These are phyloP conservation scores for Cathartes aura DNA, from an alignment of 2,113 vertebrate genomes.

Conservation along the genomic window DNA sequence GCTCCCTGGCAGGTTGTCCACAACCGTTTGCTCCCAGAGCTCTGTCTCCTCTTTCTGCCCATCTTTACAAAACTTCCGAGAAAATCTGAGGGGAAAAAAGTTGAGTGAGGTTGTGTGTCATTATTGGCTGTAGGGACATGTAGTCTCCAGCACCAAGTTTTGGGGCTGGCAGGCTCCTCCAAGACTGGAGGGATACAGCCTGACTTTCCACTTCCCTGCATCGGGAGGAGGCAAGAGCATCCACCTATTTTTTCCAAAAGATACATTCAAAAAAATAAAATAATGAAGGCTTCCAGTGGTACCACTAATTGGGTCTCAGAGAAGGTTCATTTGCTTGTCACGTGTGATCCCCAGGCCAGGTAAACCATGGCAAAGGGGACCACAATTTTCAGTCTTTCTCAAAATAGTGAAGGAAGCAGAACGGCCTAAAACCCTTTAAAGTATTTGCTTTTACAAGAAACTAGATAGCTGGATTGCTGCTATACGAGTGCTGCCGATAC, in stretches of 20 bases:
- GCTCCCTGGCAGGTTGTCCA: fast-evolving
- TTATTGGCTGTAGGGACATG: neutral
- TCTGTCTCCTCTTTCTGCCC: neutral
- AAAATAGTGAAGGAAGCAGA: neutral
- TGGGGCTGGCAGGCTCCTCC: neutral
- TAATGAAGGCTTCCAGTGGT: neutral
- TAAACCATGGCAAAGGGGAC: neutral
- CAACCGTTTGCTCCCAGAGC: neutral
- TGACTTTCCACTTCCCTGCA: neutral
- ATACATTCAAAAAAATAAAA: neutral
- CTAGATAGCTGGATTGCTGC: neutral
- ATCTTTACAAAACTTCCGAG: neutral
- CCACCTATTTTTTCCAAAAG: neutral
- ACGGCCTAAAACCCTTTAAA: neutral
- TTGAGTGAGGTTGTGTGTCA: neutral
- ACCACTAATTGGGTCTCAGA: neutral
- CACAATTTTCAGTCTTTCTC: neutral
- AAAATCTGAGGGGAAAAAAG: neutral
- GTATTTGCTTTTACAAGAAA: conserved; percentile 52
- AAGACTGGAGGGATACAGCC: neutral
- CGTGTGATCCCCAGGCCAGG: neutral
- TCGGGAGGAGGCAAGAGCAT: neutral
- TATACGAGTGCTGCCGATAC: neutral
- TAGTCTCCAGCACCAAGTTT: neutral
- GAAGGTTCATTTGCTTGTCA: neutral